Base-by-base conservation (phyloP, 2,888 invertebrate species). In the Drosophila borborema region DNA sequence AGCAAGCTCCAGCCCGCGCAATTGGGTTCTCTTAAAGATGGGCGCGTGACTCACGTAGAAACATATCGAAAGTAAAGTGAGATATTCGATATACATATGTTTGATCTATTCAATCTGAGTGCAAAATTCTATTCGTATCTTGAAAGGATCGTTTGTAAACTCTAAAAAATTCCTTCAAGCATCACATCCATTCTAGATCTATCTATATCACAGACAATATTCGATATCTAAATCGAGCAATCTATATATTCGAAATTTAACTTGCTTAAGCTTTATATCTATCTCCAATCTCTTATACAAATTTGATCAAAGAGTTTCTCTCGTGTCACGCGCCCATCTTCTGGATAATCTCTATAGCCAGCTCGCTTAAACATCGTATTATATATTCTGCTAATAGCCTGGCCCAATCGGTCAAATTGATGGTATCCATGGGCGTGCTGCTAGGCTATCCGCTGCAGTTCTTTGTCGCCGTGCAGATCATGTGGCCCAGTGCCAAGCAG, bases 361-460 rank as follows among this genome's bases (percentile, higher is more conserved):
- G 10, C 12, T n/a, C 6, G 23, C 51, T n/a, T 58, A 53, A 20
- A 10, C 7, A 16, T 36, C 34, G 20, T 40, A n/a, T 14, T 18
- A 18, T 0, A 51, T 36, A 51, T 38, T 23, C 20, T 23, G 23
- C 16, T 54, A 14, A 10, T 93, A 98, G 97, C 78, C 93, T 98
- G 72, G 97, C 97, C 54, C 96, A 97, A 93, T 94, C 95, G 62
- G 97, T 98, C 23, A 96, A 97, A 91, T 91, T 96, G n/a, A 94
- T 97, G 89, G 98, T 99, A 88, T 96, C 97, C 0, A 80, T 97
- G 45, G 97, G 97, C 14, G 97, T 99, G 71, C 94, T 98, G 78
- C 95, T 99, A 76, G 96, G 98, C 0, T 99, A 98, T 93, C 97
- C 98, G 0, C 94, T 99, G 23, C 99, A 99, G 94, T 97, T 99